These are phyloP conservation scores for Psettodes erumei DNA, from an alignment of 2,113 vertebrate species.

Conservation along the genomic window DNA sequence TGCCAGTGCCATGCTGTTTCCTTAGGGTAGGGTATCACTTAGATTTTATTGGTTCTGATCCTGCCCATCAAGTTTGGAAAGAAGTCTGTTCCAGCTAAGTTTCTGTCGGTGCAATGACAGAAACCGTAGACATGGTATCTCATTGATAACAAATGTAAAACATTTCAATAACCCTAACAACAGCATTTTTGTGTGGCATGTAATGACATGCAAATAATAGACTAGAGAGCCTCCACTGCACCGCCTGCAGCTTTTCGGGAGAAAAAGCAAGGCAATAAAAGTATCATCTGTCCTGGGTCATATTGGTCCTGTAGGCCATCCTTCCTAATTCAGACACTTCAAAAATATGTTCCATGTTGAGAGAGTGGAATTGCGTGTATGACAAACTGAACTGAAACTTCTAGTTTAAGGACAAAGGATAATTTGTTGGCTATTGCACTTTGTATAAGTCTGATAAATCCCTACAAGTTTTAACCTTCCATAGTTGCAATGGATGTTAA, in stretches of 20 bases:
- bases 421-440: neutral
- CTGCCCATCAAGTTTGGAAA: neutral
- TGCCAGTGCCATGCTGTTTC: conserved; percentile 28
- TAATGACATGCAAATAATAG: too few relatives aligned
- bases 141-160: neutral
- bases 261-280: neutral
- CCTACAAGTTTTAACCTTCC: neutral
- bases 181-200: too few relatives aligned
- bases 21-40: conserved; percentile 11
- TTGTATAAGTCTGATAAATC: neutral
- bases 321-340: too few relatives aligned
- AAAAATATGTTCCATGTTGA: neutral
- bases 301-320: conserved; percentile 1
- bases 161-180: too few relatives aligned
- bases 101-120: neutral
- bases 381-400: neutral
- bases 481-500: neutral
- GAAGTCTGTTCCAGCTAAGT: neutral
- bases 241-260: neutral
- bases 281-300: neutral
- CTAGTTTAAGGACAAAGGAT: neutral
- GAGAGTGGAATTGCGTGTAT: neutral
- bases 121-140: too few relatives aligned
- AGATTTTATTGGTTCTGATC: conserved; percentile 20
- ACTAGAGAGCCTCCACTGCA: neutral